Evolutionary conservation across 2,888 invertebrate genomes (phyloP), one percentile per base, ranked within the genome.

Genomic region (Orgyia antiqua): DNA sequence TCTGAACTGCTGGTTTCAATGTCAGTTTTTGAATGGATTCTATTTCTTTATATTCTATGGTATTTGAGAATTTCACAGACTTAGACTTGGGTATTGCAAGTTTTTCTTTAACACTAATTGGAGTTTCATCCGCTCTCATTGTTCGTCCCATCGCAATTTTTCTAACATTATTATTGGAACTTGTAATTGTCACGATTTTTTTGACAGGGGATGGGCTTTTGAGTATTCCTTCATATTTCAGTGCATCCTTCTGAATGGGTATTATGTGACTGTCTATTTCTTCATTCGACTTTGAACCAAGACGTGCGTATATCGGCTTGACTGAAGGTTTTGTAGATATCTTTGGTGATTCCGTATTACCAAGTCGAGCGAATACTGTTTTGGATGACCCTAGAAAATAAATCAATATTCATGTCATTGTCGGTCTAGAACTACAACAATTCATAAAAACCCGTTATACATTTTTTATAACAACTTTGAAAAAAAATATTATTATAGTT

Each of bases 151-250:
- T 54, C 1, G 74, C 72, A 15, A 78, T 80, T 42, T 70, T 76
- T 24, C 84, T 67, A 0, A 64, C 44, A 10, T 65, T 75, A 25
- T 73, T 71, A 32, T 63, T 67, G 0, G 64, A 51, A 0, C 76
- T 72, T 0, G 77, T 82, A 0, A 83, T 70, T 0, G 75, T 76
- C 9, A 76, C 69, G 0, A 63, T 46, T 46, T 75, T 82, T 28
- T 76, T 74, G 0, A 48, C 42, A 0, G 42, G 35, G 0, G 38
- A 31, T 3, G 68, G 38, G 10, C 55, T 58, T 57, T 87, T 87
- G 6, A 87, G 55, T 8, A 87, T 84, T 1, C 87, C 87, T 43
- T 83, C 83, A 42, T 87, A 87, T 50, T 83, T 78, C 3, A 87
- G 65, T 1, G 86, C 86, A 28, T 78, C 77, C 36, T 68, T 72